Conservation (phyloP, 2,888 invertebrate species). For the Drosophila nigricruria region DNA sequence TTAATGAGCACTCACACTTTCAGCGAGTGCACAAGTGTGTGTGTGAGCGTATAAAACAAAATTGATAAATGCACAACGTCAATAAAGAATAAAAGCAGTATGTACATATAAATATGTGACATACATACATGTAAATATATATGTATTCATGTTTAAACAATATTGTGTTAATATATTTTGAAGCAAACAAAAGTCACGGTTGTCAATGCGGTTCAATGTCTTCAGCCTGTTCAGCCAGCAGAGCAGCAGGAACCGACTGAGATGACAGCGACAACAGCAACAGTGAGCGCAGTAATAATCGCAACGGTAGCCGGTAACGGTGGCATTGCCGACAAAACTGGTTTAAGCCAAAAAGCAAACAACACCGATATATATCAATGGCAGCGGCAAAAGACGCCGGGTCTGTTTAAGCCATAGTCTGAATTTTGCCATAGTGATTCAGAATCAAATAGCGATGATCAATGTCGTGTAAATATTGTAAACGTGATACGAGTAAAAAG, state of each 20-base stretch:
- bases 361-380: conserved; percentile 26
- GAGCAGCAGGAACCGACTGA: conserved; percentile 19
- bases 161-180: conserved; percentile 58
- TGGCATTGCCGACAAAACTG: conserved; percentile 69
- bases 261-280: conserved; percentile 28
- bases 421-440: conserved; percentile 39
- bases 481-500: neutral
- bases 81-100: conserved; percentile 42
- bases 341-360: conserved; percentile 50
- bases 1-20: conserved; percentile 56
- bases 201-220: conserved; percentile 75
- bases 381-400: conserved; percentile 53
- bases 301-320: conserved; percentile 67
- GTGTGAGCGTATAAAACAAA: conserved; percentile 52
- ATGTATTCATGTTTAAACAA: conserved; percentile 17
- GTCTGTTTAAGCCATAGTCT: conserved; percentile 44
- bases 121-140: conserved; percentile 17
- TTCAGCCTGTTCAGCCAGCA: conserved; percentile 33
- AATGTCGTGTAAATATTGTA: neutral
- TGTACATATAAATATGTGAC: conserved; percentile 6
- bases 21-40: conserved; percentile 24
- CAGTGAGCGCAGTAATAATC: conserved; percentile 39
- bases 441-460: conserved; percentile 27
- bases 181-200: conserved; percentile 72
- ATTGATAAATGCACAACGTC: conserved; percentile 66